Evolutionary conservation across 1,140 invertebrate species (phyloP).

Genomic region (Acromyrmex charruanus): DNA sequence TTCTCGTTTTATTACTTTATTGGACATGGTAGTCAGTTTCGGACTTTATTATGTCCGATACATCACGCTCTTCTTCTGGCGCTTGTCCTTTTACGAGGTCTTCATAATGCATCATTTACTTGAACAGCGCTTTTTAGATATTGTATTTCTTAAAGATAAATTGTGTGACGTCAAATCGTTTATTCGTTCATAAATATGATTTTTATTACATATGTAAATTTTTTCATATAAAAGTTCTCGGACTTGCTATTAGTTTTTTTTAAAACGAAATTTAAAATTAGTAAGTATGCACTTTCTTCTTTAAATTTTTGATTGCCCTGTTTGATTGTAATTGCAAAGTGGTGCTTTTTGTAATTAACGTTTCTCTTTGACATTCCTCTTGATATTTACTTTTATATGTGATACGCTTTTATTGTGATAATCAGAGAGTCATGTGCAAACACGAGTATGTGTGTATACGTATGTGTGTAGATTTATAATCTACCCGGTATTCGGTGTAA

Average conservation of each 20-base stretch:
- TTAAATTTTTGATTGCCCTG: not conserved
- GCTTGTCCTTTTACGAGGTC: not conserved
- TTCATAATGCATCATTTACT: slow-evolving; percentile 20
- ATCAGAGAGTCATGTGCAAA: not conserved
- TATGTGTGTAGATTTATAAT: slow-evolving; percentile 66
- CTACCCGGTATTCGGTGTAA: slow-evolving; percentile 56
- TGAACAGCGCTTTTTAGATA: not conserved
- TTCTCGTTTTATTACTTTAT: slow-evolving; percentile 78
- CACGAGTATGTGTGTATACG: not conserved
- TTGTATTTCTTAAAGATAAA: not conserved
- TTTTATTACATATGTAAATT: not conserved
- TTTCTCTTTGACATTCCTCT: not conserved
- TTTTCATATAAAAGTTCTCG: not conserved
- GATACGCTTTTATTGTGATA: not conserved
- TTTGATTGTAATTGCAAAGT: not conserved
- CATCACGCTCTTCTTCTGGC: slow-evolving; percentile 8
- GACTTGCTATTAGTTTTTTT: not conserved
- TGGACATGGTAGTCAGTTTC: slow-evolving; percentile 69
- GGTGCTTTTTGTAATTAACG: not conserved
- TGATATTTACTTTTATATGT: slow-evolving; percentile 22
- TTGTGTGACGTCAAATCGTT: not conserved
- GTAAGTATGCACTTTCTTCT: not conserved
- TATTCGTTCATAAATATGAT: not conserved
- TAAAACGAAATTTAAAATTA: not conserved
- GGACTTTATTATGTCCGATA: slow-evolving; percentile 56